Base-by-base conservation (phyloP, 2,113 vertebrate species). In the Passer domesticus region DNA sequence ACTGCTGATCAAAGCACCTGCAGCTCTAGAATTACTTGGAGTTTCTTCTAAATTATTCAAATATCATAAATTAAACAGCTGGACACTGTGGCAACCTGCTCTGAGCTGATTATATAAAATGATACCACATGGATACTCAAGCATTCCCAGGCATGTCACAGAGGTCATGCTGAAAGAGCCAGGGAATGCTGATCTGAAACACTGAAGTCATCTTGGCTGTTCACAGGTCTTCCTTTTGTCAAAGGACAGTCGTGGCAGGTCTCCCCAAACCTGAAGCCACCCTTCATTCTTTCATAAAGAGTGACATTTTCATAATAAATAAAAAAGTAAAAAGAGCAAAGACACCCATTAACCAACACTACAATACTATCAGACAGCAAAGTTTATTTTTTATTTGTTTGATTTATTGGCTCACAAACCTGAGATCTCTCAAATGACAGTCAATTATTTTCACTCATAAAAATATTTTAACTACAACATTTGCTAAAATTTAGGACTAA, bases 11-110 rank as follows among this genome's bases (percentile, higher is more conserved):
- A 92, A 96, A 67, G 30, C 21, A 85, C 33, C 27, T 60, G 81
- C 55, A 31, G 55, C 27, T 93, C 35, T 21, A 75, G 31, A 85
- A 58, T 5, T 56, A 9, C 53, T 79, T 83, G 43, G 89, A 67
- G 33, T 83, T 93, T 84, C 86, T 90, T 55, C 62, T 92, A 72
- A 96, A 92, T 93, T 83, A 94, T 78, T 95, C 19, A 93, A 89
- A 37, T 73, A 22, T 9, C 23, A 8, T 66, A 76, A 69, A 95
- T 94, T 82, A 86, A 96, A 90, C 69, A 95, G 62, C 72, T 91
- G 88, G 94, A 76, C 75, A 53, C 47, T 56, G 33, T 25, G n/a
- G 41, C 59, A 97, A 37, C 72, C 43, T 95, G 62, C 82, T 95
- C 64, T 56, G 44, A 90, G 56, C 27, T 69, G 63, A 91, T 92